Conservation (phyloP, 2,888 invertebrate species). For the Parelbella ahira region DNA sequence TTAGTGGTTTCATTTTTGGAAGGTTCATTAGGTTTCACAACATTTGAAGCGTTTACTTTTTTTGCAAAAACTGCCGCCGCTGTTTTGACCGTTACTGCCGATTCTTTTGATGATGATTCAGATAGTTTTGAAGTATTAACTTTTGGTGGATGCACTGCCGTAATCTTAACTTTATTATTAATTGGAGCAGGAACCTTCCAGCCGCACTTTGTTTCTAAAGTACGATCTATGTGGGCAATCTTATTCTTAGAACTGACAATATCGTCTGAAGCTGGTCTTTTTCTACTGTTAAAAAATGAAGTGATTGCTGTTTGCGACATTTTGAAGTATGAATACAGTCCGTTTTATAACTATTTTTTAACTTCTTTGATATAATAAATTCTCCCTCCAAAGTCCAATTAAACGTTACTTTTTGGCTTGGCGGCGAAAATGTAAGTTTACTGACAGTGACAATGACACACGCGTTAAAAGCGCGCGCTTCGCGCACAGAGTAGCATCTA, state of each 20-base stretch:
- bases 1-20: constrained; percentile 61
- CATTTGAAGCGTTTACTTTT: constrained; percentile 54
- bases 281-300: constrained; percentile 87
- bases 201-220: constrained; percentile 36
- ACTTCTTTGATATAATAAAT: background rate
- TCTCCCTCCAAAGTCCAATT: constrained; percentile 9
- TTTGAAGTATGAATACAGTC: constrained; percentile 20
- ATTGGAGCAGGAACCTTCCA: constrained; percentile 18
- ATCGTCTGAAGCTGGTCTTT: constrained; percentile 87
- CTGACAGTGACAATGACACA: no score
- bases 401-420: no score
- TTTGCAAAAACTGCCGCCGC: constrained; percentile 46
- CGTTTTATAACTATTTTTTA: constrained; percentile 1
- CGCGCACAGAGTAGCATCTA: no score
- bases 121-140: background rate
- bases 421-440: no score
- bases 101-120: no score
- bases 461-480: no score
- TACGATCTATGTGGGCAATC: constrained; percentile 53
- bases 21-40: constrained; percentile 36
- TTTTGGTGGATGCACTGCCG: background rate
- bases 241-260: constrained; percentile 76
- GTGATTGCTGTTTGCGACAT: constrained; percentile 91
- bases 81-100: no score
- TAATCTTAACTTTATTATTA: constrained; percentile 1